Conservation (phyloP, 2,888 invertebrate species). For the Ametastegia equiseti region DNA sequence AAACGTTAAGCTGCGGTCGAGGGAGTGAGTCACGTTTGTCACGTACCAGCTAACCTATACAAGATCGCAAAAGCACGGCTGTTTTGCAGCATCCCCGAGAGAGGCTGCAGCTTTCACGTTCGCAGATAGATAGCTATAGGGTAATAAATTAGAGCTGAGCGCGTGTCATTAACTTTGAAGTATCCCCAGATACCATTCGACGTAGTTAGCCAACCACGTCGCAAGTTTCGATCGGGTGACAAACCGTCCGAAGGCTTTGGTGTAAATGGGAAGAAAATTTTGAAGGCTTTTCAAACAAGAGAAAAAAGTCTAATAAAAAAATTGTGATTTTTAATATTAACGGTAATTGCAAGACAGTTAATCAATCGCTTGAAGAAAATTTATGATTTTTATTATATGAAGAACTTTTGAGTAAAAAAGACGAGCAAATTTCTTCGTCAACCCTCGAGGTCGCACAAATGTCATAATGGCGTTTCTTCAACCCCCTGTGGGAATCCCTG, state of each 20-base stretch:
- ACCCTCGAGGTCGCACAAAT: background rate
- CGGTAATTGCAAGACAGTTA: background rate
- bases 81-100: background rate
- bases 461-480: constrained; percentile 1
- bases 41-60: background rate
- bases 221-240: background rate
- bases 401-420: background rate
- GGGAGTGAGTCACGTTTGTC: background rate
- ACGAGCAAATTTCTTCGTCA: background rate
- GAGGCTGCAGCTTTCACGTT: background rate
- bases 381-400: background rate
- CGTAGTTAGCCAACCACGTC: constrained; percentile 22
- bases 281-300: too few species aligned
- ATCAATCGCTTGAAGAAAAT: background rate
- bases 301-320: background rate
- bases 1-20: background rate
- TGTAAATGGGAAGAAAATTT: background rate
- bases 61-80: background rate
- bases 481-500: background rate
- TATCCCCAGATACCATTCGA: constrained; percentile 17
- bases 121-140: constrained; percentile 23
- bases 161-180: constrained; percentile 31
- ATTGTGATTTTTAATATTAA: background rate
- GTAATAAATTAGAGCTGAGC: constrained; percentile 25
- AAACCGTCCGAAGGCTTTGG: background rate